Percentiles rank a stretch among this genome's conserved stretches.
Conservation (phyloP, 2,888 invertebrate genomes). For the Melikaiella ostensackeni region DNA sequence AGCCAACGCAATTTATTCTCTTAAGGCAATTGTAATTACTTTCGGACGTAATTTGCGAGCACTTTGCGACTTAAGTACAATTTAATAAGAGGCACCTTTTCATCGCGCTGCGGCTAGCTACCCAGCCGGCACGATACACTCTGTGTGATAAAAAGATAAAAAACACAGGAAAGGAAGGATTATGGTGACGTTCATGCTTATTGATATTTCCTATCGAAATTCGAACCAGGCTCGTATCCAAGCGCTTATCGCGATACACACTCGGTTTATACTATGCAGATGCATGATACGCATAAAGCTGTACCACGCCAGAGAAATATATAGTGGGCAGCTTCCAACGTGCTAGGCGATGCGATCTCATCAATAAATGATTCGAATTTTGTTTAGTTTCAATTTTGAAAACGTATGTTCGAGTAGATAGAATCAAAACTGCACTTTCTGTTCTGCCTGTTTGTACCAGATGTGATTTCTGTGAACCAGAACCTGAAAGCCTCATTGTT, state of each 20-base stretch:
- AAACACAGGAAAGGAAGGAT: not conserved
- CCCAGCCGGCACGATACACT: constrained; percentile 5
- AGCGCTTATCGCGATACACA: constrained; percentile 50
- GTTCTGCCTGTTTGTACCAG: not conserved
- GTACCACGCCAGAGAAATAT: constrained; percentile 41
- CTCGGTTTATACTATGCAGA: constrained; percentile 51
- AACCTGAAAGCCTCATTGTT: not conserved
- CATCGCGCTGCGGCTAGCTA: not conserved
- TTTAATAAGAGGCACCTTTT: constrained; percentile 31
- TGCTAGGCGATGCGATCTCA: constrained; percentile 9
- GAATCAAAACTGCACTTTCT: not conserved
- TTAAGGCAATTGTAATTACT: constrained; percentile 40
- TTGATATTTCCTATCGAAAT: constrained; percentile 49
- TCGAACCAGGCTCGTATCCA: constrained; percentile 46
- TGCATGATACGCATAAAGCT: constrained; percentile 46
- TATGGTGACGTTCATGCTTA: constrained; percentile 23
- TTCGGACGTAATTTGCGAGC: constrained; percentile 38
- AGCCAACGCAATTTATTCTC: constrained; percentile 39
- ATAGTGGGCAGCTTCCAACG: constrained; percentile 44
- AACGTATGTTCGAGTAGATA: constrained; percentile 7
- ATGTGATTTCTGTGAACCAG: not conserved
- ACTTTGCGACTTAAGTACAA: constrained; percentile 38
- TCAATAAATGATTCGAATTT: constrained; percentile 40
- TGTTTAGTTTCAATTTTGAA: constrained; percentile 34
- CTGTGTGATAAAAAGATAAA: constrained; percentile 3